phyloP scores from a whole-genome alignment of 2,888 invertebrate genomes.

The Limenitis camilla region DNA sequence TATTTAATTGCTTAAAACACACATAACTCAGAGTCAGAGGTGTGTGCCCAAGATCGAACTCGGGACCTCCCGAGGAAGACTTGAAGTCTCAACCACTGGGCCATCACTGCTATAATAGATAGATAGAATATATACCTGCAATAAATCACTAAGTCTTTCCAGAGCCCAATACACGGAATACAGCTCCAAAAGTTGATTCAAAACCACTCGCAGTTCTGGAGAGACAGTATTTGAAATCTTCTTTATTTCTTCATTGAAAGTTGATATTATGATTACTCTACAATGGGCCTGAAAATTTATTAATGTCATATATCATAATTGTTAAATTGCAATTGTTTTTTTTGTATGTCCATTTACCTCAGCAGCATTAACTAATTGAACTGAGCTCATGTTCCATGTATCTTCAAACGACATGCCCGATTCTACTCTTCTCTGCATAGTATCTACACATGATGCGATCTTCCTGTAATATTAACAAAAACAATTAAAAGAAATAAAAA shows the following conservation, averaged over 20 bases:
- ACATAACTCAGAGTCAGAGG: no score
- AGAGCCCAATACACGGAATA: slow-evolving; percentile 85
- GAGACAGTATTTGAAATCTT: slow-evolving; percentile 67
- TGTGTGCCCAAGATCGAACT: no score
- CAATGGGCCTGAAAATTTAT: slow-evolving; percentile 81
- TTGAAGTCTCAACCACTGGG: no score
- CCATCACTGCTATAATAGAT: no score
- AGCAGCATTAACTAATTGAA: slow-evolving; percentile 87
- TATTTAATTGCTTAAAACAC: no score
- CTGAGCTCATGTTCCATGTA: slow-evolving; percentile 89
- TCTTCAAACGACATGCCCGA: slow-evolving; percentile 81
- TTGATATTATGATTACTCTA: slow-evolving; percentile 83
- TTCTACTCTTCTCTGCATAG: slow-evolving; percentile 77
- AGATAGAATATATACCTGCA: slow-evolving; percentile 86
- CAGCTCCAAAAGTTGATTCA: slow-evolving; percentile 82
- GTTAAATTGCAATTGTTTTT: background rate
- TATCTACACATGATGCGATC: slow-evolving; percentile 78
- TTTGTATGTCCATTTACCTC: slow-evolving; percentile 71
- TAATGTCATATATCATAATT: background rate
- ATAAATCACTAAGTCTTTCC: slow-evolving; percentile 83
- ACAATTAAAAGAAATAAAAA: background rate
- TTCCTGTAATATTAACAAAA: slow-evolving; percentile 68
- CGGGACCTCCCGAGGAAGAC: no score
- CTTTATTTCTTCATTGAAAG: slow-evolving; percentile 76
- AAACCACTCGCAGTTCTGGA: slow-evolving; percentile 72